Conservation (phyloP, 2,888 invertebrate species). For the Oscheius onirici region DNA sequence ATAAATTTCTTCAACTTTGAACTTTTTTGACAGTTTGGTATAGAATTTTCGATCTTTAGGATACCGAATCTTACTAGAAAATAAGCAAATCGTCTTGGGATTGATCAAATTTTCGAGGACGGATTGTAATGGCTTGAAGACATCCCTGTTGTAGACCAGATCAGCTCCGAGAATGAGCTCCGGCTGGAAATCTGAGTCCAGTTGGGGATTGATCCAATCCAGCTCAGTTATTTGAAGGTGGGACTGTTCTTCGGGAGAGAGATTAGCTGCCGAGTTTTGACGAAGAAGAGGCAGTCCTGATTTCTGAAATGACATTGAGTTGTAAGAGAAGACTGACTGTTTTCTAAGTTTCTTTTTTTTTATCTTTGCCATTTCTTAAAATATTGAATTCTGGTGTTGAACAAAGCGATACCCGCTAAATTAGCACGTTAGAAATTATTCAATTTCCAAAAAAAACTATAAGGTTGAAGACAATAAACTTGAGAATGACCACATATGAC, state of each 20-base stretch:
- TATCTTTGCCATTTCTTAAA: too few relatives aligned
- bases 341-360: background rate
- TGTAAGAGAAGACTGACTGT: background rate
- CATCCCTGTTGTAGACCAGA: constrained; percentile 72
- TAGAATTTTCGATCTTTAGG: constrained; percentile 27
- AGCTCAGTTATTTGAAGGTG: background rate
- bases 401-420: too few relatives aligned
- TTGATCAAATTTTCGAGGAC: constrained; percentile 49
- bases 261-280: background rate
- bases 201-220: constrained; percentile 1
- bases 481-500: too few relatives aligned
- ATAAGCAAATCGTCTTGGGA: background rate
- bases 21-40: background rate
- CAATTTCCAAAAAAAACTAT: too few relatives aligned
- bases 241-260: background rate
- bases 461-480: too few relatives aligned
- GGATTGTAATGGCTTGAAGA: constrained; percentile 68
- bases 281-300: background rate
- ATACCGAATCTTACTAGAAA: constrained; percentile 30
- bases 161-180: constrained; percentile 72
- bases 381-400: too few relatives aligned
- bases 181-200: constrained; percentile 34
- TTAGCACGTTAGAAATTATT: too few relatives aligned
- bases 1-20: constrained; percentile 5
- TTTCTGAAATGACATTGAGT: too few relatives aligned